phyloP scores from a whole-genome alignment of 1,140 invertebrate genomes.

The Aricia agestis region DNA sequence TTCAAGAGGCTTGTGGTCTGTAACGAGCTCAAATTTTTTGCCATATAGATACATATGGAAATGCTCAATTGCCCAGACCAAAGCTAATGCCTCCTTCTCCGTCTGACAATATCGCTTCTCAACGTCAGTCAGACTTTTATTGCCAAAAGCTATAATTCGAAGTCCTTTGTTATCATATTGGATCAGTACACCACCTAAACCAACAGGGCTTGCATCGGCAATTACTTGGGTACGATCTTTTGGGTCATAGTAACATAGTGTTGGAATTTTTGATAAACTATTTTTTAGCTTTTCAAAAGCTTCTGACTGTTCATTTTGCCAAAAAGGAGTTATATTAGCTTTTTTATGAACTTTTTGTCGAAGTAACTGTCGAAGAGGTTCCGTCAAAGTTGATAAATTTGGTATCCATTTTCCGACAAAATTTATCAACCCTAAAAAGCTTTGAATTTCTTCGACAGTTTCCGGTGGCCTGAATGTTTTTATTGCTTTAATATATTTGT shows the following conservation, averaged over 20 bases:
- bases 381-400: conserved; percentile 18
- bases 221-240: conserved; percentile 44
- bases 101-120: conserved; percentile 45
- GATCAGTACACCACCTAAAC: conserved; percentile 51
- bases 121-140: conserved; percentile 31
- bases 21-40: conserved; percentile 43
- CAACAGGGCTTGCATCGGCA: conserved; percentile 68
- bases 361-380: conserved; percentile 14
- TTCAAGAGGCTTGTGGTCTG: conserved; percentile 52
- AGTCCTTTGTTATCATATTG: conserved; percentile 31
- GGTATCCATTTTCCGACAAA: conserved; percentile 23
- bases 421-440: conserved; percentile 14
- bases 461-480: not conserved
- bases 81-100: conserved; percentile 42
- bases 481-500: conserved; percentile 1
- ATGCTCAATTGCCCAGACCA: conserved; percentile 35
- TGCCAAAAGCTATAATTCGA: conserved; percentile 39
- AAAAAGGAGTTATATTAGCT: conserved; percentile 25
- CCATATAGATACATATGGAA: conserved; percentile 33
- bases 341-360: conserved; percentile 5
- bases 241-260: conserved; percentile 37
- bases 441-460: conserved; percentile 4
- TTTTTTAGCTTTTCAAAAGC: conserved; percentile 26
- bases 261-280: conserved; percentile 9
- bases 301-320: conserved; percentile 17